phyloP scores from a whole-genome alignment of 2,113 vertebrate genomes.

The Oplegnathus fasciatus region DNA sequence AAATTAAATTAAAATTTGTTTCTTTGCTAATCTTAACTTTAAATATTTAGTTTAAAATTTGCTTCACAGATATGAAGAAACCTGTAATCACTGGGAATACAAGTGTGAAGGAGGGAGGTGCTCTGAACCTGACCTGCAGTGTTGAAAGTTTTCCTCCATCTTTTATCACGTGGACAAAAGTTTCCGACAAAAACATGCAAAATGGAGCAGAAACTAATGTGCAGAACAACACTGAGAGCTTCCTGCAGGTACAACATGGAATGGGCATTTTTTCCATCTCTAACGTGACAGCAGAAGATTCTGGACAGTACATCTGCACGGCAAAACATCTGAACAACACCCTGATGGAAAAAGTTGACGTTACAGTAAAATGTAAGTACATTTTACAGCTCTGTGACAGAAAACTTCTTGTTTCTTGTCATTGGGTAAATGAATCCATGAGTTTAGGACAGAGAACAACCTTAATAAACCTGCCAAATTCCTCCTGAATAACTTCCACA shows the following conservation, averaged over 20 bases:
- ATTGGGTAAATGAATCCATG: neutral
- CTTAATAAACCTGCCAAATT: neutral
- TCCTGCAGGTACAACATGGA: too few species aligned
- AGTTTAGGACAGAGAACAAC: neutral
- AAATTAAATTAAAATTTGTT: too few species aligned
- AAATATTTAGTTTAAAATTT: too few species aligned
- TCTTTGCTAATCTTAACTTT: too few species aligned
- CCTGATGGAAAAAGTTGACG: neutral
- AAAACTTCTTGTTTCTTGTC: neutral
- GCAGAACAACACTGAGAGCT: too few species aligned
- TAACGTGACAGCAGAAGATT: slow-evolving; percentile 16
- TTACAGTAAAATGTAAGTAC: slow-evolving; percentile 56
- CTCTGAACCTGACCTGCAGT: slow-evolving; percentile 58
- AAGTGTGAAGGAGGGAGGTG: slow-evolving; percentile 18
- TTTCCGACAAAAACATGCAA: neutral
- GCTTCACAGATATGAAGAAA: too few species aligned
- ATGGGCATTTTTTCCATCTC: neutral
- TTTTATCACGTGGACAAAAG: slow-evolving; percentile 40
- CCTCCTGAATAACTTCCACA: neutral
- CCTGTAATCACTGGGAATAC: slow-evolving; percentile 40
- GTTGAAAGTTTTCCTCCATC: slow-evolving; percentile 60
- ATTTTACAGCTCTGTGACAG: neutral
- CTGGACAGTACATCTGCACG: slow-evolving; percentile 65
- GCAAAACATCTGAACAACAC: slow-evolving; percentile 18
- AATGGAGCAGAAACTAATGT: neutral